These are phyloP conservation scores for Acestrorhynchus altus DNA, from an alignment of 2,797 vertebrate species.

Conservation along the genomic window DNA sequence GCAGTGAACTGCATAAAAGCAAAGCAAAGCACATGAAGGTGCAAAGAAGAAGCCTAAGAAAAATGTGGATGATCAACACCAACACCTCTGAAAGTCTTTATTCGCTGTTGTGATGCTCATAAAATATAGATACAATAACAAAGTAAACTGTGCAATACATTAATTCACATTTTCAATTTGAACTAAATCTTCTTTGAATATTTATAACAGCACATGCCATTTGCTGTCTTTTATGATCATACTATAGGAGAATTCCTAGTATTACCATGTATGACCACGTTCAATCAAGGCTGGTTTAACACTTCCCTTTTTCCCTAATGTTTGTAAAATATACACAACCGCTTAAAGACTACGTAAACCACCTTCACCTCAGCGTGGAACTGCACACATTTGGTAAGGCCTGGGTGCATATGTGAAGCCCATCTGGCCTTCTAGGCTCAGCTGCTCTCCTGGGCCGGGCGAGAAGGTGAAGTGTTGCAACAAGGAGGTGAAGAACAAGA, in stretches of 20 bases:
- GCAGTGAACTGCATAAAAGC: no score
- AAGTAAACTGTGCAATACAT: no score
- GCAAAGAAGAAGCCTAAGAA: no score
- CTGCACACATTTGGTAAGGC: conserved; percentile 45
- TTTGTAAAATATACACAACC: neutral
- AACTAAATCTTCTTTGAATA: no score
- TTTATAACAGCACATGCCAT: no score
- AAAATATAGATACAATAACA: no score
- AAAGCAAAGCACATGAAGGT: no score
- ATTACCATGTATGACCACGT: no score
- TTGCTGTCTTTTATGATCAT: neutral
- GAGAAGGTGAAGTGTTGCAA: conserved; percentile 61
- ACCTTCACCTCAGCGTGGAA: conserved; percentile 1
- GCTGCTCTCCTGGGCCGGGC: conserved; percentile 54
- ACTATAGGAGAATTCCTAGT: neutral
- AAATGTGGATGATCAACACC: no score
- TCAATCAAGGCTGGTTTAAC: neutral
- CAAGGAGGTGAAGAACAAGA: conserved; percentile 61
- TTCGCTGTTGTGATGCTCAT: no score
- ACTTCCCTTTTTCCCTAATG: neutral
- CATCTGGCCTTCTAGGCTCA: conserved; percentile 46
- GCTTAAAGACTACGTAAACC: neutral
- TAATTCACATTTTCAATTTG: no score
- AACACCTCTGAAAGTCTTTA: no score
- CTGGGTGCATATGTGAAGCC: conserved; percentile 50